These are phyloP conservation scores for Conus canariensis DNA, from an alignment of 2,888 invertebrate genomes.

Conservation along the genomic window DNA sequence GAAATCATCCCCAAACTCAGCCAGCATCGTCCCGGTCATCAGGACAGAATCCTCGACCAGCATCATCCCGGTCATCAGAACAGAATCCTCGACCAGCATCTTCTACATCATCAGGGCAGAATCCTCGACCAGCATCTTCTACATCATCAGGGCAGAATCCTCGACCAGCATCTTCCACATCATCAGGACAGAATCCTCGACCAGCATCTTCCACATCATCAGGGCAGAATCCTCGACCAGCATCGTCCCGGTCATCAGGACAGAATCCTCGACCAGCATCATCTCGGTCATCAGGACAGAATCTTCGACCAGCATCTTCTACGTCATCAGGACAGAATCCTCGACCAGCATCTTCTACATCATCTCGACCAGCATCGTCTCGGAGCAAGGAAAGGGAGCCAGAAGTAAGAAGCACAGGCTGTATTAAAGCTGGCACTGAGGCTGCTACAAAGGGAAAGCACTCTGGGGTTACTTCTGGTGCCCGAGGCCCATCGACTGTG, in stretches of 20 bases:
- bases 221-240: not conserved
- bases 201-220: no score
- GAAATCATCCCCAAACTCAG: no score
- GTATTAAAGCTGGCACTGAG: not conserved
- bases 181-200: no score
- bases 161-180: no score
- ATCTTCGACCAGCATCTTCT: not conserved
- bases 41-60: no score
- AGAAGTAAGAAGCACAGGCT: not conserved
- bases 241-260: not conserved
- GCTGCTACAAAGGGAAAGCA: not conserved
- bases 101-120: no score
- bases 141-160: no score
- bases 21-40: no score
- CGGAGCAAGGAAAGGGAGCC: not conserved
- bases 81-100: no score
- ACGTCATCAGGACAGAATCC: not conserved
- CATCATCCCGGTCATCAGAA: no score
- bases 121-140: no score
- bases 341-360: not conserved
- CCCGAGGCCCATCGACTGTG: not conserved
- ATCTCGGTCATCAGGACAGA: not conserved
- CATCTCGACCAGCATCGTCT: not conserved
- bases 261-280: not conserved
- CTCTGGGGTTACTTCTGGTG: no score